A percentile compares a stretch with the other conserved stretches of the same genome.
Evolutionary conservation across 2,113 vertebrate species (phyloP).

Genomic region (Chaetorhynchus papuensis): DNA sequence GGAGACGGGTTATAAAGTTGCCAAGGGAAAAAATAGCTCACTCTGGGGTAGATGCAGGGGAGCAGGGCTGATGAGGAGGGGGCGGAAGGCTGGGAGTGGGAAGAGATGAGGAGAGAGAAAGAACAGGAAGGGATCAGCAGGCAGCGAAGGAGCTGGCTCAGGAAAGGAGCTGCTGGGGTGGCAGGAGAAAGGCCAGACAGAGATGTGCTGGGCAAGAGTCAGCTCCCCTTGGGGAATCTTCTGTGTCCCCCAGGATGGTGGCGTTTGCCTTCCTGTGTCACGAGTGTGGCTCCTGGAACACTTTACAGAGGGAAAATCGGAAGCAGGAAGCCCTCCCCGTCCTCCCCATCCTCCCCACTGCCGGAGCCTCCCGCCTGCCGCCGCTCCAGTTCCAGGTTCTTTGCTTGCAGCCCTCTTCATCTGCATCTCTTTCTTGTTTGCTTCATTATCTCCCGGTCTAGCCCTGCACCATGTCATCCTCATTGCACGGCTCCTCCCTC

Average conservation of each 20-base stretch:
- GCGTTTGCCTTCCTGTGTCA: fast-evolving
- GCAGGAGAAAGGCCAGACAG: background rate
- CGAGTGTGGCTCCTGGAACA: fast-evolving
- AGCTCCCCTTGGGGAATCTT: too few relatives aligned
- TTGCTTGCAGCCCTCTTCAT: background rate
- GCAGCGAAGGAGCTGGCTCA: background rate
- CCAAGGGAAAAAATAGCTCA: slow-evolving; percentile 34
- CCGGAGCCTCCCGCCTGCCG: background rate
- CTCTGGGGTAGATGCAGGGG: background rate
- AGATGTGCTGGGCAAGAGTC: background rate
- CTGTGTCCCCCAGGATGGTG: fast-evolving
- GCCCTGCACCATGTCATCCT: background rate
- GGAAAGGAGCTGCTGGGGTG: background rate
- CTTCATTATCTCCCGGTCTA: background rate
- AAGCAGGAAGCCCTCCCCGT: background rate
- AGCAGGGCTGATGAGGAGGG: background rate
- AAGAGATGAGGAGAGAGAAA: background rate
- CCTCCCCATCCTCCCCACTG: background rate
- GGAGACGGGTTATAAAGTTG: slow-evolving; percentile 53
- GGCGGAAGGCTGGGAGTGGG: background rate
- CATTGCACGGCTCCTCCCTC: slow-evolving; percentile 1
- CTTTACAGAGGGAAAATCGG: fast-evolving
- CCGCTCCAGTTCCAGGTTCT: background rate
- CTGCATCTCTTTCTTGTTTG: background rate
- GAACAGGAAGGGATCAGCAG: background rate